phyloP scores from a whole-genome alignment of 2,888 invertebrate species.

The Eueremaeus valkanovi region DNA sequence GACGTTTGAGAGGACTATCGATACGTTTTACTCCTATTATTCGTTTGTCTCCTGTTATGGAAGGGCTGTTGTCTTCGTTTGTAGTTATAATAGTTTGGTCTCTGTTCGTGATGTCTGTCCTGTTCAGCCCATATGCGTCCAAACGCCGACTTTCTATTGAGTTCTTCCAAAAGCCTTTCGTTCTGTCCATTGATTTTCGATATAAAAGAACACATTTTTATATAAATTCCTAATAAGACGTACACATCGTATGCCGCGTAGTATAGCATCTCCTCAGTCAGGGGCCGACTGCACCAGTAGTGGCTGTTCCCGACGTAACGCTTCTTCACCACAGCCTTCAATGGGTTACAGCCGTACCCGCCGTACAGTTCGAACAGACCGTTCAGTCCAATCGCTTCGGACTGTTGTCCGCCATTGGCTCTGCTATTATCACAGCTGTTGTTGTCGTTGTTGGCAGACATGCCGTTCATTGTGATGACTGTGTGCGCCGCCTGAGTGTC shows the following conservation, averaged over 20 bases:
- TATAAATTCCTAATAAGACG: constrained; percentile 60
- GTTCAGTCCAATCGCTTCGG: constrained; percentile 33
- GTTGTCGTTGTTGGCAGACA: not conserved
- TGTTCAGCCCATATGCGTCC: constrained; percentile 5
- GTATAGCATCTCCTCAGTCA: constrained; percentile 82
- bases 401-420: constrained; percentile 2
- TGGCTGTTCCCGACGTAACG: constrained; percentile 25
- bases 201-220: constrained; percentile 13
- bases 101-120: constrained; percentile 3
- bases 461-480: not conserved
- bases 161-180: constrained; percentile 1
- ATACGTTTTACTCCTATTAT: constrained; percentile 2
- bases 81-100: not conserved
- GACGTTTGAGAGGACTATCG: not conserved
- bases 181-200: constrained; percentile 1
- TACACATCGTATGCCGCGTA: constrained; percentile 90
- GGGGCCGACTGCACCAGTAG: constrained; percentile 75
- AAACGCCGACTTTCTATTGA: constrained; percentile 15
- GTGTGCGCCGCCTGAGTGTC: constrained; percentile 33
- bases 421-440: not conserved
- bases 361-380: constrained; percentile 35
- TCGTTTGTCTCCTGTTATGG: not conserved
- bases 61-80: not conserved
- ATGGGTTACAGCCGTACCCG: constrained; percentile 8
- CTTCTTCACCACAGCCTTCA: constrained; percentile 36